Base-by-base conservation (phyloP, 2,113 vertebrate species). In the Pseudorasbora parva region DNA sequence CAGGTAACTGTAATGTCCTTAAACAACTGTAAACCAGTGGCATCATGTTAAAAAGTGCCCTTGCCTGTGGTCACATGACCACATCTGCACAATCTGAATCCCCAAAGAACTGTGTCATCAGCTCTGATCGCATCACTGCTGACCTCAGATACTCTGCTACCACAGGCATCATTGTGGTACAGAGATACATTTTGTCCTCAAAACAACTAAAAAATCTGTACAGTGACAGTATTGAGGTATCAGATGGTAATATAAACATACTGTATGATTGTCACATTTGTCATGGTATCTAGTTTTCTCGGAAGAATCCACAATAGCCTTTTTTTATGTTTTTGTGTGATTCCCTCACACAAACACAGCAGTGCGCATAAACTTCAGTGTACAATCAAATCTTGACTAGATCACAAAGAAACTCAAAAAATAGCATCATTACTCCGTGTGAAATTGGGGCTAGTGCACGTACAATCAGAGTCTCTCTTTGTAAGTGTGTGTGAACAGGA, bases 51-150 rank as follows among this genome's bases (percentile, higher is more conserved):
- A 62, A 45, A 37, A 43, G 57, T 78, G 56, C 41, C 76, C 57
- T 78, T 62, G 76, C 14, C 25, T 43, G 76, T 25, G 33, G 56
- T 78, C 76, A 78, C 76, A 78, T 78, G 76, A 59, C 56, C 57
- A 27, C 76, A 62, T 45, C 37, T 79, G 59, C 43, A 17, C 59
- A 30, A 62, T 79, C 59, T 64, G 43, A 9, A 9, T 49, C 8
- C 56, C 54, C 11, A n/a, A 9, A 47, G 57, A 41, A 60, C 37
- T 15, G 33, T 78, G 57, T 47, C 77, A 64, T 62, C 77, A 62
- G 23, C 43, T 80, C 19, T 30, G 59, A 54, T 80, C 60, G 68
- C 60, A 80, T 80, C 78, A 51, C 27, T 25, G 73, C 72, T 47
- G 41, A 74, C 17, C 54, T 59, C 12, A 60, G 2, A 59, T 27